These are phyloP conservation scores for Vanessa atalanta DNA, from an alignment of 1,140 invertebrate genomes.

Conservation along the genomic window DNA sequence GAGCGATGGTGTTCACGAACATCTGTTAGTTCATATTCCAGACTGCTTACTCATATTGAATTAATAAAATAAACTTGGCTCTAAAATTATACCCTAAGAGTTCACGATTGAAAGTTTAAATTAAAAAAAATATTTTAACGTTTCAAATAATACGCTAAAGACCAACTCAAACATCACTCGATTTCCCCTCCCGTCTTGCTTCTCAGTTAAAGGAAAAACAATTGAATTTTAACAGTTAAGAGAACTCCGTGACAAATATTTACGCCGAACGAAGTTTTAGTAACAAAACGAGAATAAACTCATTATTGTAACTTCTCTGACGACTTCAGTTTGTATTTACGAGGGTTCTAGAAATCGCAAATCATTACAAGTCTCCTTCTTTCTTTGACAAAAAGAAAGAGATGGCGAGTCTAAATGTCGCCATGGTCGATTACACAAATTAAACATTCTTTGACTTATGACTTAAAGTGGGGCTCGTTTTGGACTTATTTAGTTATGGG, in stretches of 20 bases:
- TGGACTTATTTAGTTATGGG: background rate
- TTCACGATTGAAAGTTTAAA: no score
- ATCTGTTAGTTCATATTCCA: no score
- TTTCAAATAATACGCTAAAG: background rate
- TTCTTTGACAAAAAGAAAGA: background rate
- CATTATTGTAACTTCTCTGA: slow-evolving; percentile 43
- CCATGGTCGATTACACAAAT: background rate
- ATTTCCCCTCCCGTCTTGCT: background rate
- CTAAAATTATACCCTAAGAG: no score
- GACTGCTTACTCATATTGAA: no score
- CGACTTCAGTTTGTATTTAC: slow-evolving; percentile 38
- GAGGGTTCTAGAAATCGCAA: background rate
- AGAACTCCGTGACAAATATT: slow-evolving; percentile 33
- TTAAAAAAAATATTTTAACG: background rate
- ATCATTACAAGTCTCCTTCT: background rate
- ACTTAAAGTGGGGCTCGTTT: background rate
- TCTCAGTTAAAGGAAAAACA: slow-evolving; percentile 20
- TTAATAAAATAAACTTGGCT: no score
- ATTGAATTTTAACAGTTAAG: slow-evolving; percentile 29
- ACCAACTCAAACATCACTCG: background rate
- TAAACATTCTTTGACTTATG: background rate
- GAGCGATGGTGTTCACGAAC: no score
- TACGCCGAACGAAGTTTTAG: slow-evolving; percentile 34
- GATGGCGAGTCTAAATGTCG: background rate
- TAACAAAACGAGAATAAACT: slow-evolving; percentile 45